These are phyloP conservation scores for Nettapus auritus DNA, from an alignment of 2,113 vertebrate species.

Conservation along the genomic window DNA sequence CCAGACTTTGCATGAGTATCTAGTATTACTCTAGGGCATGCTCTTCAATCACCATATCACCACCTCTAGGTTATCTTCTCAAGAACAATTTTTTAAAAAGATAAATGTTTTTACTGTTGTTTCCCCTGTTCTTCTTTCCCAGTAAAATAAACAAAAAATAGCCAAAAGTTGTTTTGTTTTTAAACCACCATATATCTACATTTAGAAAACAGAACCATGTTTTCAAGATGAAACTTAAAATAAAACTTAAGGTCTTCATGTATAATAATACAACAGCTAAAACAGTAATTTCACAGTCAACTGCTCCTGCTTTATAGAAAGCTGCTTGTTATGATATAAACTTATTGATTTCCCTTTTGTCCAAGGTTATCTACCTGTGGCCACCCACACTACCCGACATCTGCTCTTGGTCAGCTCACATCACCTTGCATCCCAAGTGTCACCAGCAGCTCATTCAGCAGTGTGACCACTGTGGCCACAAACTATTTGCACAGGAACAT, in stretches of 20 bases:
- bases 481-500: not conserved
- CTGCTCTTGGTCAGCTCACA: not conserved
- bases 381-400: not conserved
- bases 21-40: not conserved
- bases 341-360: not conserved
- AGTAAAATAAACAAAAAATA: not conserved
- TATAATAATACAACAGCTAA: not conserved
- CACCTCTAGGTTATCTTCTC: not conserved
- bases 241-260: not conserved
- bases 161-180: not conserved
- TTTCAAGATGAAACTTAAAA: not conserved
- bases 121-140: not conserved
- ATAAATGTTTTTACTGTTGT: not conserved
- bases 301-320: not conserved
- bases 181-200: not conserved
- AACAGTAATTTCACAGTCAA: not conserved
- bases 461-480: fast-evolving
- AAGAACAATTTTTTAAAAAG: not conserved
- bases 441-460: not conserved
- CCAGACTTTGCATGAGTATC: not conserved
- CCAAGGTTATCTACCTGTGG: slow-evolving; percentile 1
- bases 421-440: not conserved
- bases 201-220: not conserved
- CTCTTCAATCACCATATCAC: not conserved
- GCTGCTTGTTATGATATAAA: slow-evolving; percentile 33